phyloP scores from a whole-genome alignment of 1,140 invertebrate genomes.

The Aphelenchoides besseyi region DNA sequence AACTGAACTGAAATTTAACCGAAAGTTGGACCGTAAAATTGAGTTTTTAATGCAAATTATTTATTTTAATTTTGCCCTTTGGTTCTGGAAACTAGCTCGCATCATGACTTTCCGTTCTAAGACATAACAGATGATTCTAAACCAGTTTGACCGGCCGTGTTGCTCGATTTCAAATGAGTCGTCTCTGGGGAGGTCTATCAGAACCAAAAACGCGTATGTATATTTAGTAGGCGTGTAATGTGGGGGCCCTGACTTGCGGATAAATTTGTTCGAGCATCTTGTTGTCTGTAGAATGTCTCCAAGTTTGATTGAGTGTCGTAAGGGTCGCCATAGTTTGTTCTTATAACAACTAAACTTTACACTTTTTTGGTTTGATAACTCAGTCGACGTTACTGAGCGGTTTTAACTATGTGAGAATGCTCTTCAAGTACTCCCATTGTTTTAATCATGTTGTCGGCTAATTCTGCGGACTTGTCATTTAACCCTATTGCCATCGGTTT shows the following conservation, averaged over 20 bases:
- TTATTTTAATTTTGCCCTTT: not conserved
- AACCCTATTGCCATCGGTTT: not conserved
- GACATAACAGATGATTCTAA: not conserved
- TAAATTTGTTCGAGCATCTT: not conserved
- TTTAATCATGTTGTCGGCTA: not conserved
- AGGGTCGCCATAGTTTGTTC: not conserved
- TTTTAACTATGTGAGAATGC: not conserved
- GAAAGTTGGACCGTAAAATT: not conserved
- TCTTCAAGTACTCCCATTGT: no score
- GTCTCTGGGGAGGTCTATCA: not conserved
- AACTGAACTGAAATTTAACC: not conserved
- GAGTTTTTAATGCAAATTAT: not conserved
- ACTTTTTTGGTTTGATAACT: no score
- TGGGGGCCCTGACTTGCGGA: not conserved
- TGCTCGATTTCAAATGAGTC: constrained; percentile 1
- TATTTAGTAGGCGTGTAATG: not conserved
- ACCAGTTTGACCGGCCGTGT: not conserved
- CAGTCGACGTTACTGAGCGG: no score
- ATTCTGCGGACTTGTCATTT: not conserved
- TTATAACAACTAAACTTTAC: no score
- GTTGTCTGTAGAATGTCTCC: not conserved
- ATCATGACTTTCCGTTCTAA: not conserved
- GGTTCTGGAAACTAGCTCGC: not conserved
- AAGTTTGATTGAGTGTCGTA: not conserved
- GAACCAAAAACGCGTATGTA: not conserved